Percentiles rank a stretch among this genome's conserved stretches.
Conservation (phyloP, 2,113 vertebrate genomes). For the Burhinus bistriatus region DNA sequence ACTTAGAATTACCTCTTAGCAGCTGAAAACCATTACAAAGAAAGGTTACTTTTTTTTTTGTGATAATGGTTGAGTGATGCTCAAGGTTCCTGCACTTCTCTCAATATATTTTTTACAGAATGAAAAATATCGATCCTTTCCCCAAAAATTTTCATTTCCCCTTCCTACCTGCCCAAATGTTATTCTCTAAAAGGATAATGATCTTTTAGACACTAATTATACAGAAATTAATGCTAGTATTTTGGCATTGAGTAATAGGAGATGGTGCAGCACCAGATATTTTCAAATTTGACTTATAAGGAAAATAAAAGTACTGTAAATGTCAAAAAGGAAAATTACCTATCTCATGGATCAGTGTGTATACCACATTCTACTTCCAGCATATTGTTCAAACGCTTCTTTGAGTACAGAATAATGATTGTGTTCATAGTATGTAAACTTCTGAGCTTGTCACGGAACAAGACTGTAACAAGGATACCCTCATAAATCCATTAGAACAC, state of each 20-base stretch:
- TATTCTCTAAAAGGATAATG: not conserved
- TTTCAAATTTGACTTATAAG: not conserved
- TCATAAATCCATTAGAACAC: not conserved
- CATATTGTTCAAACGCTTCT: not conserved
- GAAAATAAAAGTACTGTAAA: not conserved
- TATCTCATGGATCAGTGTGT: not conserved
- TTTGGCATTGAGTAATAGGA: not conserved
- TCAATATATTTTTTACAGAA: not conserved
- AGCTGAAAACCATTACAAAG: not conserved
- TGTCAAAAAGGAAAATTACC: not conserved
- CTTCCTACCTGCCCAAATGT: not conserved
- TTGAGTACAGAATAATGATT: not conserved
- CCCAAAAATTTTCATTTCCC: not conserved
- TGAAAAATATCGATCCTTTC: not conserved
- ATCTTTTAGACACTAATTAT: not conserved
- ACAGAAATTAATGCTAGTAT: not conserved
- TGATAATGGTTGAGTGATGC: not conserved
- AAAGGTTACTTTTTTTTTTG: not conserved
- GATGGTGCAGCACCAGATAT: not conserved
- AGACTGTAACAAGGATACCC: not conserved
- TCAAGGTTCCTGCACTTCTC: not conserved
- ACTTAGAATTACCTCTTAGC: not conserved
- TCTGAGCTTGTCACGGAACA: not conserved
- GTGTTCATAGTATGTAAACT: not conserved
- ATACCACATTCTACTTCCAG: not conserved